These are phyloP conservation scores for Pelochelys cantorii DNA, from an alignment of 2,797 vertebrate genomes.

Conservation along the genomic window DNA sequence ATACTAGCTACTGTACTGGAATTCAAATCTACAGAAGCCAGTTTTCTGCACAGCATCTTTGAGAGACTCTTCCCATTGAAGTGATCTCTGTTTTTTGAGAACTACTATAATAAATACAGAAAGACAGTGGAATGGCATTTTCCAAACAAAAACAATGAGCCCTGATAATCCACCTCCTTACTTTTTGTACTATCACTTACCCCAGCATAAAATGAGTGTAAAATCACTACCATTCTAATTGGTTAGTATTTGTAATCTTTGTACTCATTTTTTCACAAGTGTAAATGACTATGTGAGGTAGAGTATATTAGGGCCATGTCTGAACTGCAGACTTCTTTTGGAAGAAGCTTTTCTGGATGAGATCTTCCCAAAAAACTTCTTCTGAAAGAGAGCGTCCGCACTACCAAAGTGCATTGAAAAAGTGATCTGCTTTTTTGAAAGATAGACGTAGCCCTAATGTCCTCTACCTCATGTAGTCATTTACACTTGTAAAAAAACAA, in stretches of 20 bases:
- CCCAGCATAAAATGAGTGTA: background rate
- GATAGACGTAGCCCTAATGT: background rate
- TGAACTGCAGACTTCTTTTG: no score
- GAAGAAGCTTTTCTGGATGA: no score
- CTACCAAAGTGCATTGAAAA: no score
- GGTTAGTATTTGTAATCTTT: background rate
- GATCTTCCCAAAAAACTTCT: no score
- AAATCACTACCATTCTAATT: background rate
- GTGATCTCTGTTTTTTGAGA: background rate
- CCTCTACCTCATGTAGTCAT: no score
- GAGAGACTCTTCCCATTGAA: background rate
- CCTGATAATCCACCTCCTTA: background rate
- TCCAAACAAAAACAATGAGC: background rate
- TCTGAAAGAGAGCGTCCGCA: no score
- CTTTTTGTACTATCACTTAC: background rate
- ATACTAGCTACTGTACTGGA: background rate
- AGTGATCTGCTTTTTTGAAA: no score
- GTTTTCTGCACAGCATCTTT: background rate
- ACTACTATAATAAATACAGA: background rate
- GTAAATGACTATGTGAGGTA: no score
- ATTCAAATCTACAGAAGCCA: background rate
- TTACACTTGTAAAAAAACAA: background rate
- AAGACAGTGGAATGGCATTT: background rate
- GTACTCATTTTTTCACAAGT: background rate
- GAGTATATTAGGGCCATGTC: background rate